These are phyloP conservation scores for Echinometra lucunter DNA, from an alignment of 53 echinoderm and acorn worm genomes.

Conservation along the genomic window DNA sequence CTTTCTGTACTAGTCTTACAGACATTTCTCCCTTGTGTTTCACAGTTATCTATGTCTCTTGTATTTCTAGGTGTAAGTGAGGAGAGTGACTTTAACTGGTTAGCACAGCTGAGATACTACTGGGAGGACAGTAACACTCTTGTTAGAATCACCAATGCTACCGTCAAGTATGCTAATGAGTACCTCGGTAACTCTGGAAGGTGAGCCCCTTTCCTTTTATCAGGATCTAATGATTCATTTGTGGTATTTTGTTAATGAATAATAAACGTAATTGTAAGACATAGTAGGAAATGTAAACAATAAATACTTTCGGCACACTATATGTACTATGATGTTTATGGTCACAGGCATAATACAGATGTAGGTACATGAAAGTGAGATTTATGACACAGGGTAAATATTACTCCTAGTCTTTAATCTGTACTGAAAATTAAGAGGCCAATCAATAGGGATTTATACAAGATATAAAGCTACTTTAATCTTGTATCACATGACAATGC, in stretches of 20 bases:
- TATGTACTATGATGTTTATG: background rate
- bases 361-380: background rate
- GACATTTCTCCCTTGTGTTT: background rate
- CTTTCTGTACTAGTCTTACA: background rate
- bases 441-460: background rate
- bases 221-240: background rate
- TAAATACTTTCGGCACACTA: too few relatives aligned
- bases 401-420: background rate
- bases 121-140: constrained; percentile 94
- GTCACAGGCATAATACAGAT: background rate
- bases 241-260: background rate
- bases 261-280: too few relatives aligned
- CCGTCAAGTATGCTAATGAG: constrained; percentile 98
- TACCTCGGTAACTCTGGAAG: constrained; percentile 99
- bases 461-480: background rate
- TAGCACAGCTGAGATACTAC: constrained; percentile 97
- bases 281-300: too few relatives aligned
- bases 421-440: background rate
- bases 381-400: background rate
- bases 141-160: constrained; percentile 98
- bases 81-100: constrained; percentile 99
- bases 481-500: background rate
- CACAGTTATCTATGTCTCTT: background rate
- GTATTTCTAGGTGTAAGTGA: constrained; percentile 80
- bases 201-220: constrained; percentile 61